Conservation (phyloP, 2,797 vertebrate species). For the Pseudotriccus pelzelni region DNA sequence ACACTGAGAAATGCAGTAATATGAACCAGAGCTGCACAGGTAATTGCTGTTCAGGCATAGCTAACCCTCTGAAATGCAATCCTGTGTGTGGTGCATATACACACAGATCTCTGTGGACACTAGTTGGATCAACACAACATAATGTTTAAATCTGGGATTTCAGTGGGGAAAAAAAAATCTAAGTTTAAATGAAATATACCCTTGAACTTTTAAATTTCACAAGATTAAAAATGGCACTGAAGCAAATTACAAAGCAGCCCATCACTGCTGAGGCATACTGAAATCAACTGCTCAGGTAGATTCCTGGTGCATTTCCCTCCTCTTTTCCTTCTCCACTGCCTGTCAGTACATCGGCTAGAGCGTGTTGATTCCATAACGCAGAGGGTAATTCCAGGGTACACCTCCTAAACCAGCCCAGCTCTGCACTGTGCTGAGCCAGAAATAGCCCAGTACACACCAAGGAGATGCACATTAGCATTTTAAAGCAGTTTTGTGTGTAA, state of each 20-base stretch:
- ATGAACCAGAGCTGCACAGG: background rate
- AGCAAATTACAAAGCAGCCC: background rate
- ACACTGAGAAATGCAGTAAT: background rate
- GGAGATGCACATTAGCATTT: background rate
- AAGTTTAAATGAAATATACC: background rate
- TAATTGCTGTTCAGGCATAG: background rate
- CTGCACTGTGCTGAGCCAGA: background rate
- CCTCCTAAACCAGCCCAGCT: background rate
- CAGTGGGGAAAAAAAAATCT: background rate
- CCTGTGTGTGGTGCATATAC: rapidly evolving
- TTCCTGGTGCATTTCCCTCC: background rate
- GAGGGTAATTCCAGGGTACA: background rate
- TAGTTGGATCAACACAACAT: background rate
- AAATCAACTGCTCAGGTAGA: background rate
- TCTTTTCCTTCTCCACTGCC: background rate
- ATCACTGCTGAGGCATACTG: background rate
- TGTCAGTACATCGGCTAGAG: rapidly evolving
- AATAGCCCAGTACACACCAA: background rate
- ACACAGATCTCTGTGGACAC: background rate
- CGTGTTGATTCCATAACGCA: rapidly evolving
- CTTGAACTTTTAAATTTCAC: background rate
- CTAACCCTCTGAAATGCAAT: background rate
- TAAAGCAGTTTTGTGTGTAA: background rate
- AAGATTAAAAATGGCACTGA: background rate
- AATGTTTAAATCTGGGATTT: background rate